These are phyloP conservation scores for Zootoca vivipara DNA, from an alignment of 2,113 vertebrate genomes.

Conservation along the genomic window DNA sequence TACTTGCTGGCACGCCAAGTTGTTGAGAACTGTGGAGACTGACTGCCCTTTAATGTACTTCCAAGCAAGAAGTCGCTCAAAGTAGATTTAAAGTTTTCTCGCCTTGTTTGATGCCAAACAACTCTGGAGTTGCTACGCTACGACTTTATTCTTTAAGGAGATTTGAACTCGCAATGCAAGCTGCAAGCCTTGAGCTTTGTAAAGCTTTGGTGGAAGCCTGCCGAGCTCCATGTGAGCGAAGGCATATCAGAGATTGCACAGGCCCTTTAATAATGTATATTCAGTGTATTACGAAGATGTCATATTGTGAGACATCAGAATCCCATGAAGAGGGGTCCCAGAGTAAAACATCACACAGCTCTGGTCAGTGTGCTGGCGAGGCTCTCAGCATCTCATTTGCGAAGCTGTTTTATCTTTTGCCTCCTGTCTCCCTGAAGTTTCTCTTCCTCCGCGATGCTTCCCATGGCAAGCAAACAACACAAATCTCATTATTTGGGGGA, in stretches of 20 bases:
- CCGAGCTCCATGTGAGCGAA: slow-evolving; percentile 29
- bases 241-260: slow-evolving; percentile 31
- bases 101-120: slow-evolving; percentile 27
- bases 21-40: slow-evolving; percentile 34
- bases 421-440: slow-evolving; percentile 21
- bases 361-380: not conserved
- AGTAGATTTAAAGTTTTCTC: slow-evolving; percentile 44
- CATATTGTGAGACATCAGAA: slow-evolving; percentile 54
- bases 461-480: slow-evolving; percentile 32
- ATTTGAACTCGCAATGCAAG: slow-evolving; percentile 40
- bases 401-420: slow-evolving; percentile 32
- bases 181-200: slow-evolving; percentile 33
- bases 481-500: not conserved
- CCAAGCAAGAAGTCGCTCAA: slow-evolving; percentile 41
- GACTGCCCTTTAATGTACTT: slow-evolving; percentile 38
- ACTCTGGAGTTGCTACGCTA: slow-evolving; percentile 33
- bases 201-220: slow-evolving; percentile 43
- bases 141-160: slow-evolving; percentile 46
- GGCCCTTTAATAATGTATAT: slow-evolving; percentile 36
- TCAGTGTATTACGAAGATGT: slow-evolving; percentile 27
- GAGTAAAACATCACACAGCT: slow-evolving; percentile 33
- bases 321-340: slow-evolving; percentile 18
- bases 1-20: slow-evolving; percentile 44
- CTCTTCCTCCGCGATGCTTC: slow-evolving; percentile 34
- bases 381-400: slow-evolving; percentile 37